phyloP scores from a whole-genome alignment of 2,113 vertebrate genomes.

The Willisornis vidua region DNA sequence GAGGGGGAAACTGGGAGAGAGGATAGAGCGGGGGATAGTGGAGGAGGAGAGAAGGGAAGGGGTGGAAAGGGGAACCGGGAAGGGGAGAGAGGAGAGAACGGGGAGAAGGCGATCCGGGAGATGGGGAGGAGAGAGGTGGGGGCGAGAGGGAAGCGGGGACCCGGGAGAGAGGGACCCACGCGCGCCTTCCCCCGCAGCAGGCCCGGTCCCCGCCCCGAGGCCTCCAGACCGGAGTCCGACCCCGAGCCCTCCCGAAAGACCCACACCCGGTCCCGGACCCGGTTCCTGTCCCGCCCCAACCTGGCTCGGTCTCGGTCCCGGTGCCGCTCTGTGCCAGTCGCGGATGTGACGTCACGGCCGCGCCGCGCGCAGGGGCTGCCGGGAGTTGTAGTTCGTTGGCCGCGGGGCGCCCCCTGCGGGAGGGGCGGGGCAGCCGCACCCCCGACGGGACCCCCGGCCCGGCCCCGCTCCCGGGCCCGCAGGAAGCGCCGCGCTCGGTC shows the following conservation, averaged over 20 bases:
- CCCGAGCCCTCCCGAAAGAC: neutral
- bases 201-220: too few relatives aligned
- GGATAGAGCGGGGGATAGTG: too few relatives aligned
- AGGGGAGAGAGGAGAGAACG: too few relatives aligned
- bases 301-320: neutral
- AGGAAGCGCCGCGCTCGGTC: neutral
- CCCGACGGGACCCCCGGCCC: neutral
- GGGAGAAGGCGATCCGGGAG: too few relatives aligned
- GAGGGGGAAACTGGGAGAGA: too few relatives aligned
- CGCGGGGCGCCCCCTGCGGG: neutral
- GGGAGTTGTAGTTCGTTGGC: neutral
- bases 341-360: neutral
- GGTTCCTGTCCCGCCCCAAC: neutral
- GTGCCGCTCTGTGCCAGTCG: neutral
- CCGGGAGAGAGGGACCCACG: neutral
- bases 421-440: neutral
- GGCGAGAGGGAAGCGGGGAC: neutral
- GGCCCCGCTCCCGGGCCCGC: neutral
- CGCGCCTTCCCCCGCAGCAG: too few relatives aligned
- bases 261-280: too few relatives aligned
- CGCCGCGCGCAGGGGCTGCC: neutral
- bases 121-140: too few relatives aligned
- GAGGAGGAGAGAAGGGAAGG: too few relatives aligned
- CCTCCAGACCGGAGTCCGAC: neutral
- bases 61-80: too few relatives aligned